phyloP scores from a whole-genome alignment of 2,888 invertebrate species.

The Dynastes maya region DNA sequence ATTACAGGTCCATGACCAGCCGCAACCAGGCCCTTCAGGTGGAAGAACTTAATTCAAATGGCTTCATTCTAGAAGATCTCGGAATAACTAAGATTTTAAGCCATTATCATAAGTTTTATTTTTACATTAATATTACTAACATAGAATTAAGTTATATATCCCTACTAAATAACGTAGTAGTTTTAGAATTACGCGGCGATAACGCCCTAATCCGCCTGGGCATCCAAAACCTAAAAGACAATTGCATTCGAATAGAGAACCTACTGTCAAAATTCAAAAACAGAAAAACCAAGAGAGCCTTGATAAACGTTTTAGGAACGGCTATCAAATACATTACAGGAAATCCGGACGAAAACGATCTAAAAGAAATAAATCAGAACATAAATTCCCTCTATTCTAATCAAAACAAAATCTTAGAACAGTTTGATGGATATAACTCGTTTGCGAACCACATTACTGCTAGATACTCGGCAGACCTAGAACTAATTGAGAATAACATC shows the following conservation, averaged over 20 bases:
- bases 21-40: constrained; percentile 54
- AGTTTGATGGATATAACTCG: constrained; percentile 50
- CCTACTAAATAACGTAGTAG: constrained; percentile 49
- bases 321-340: constrained; percentile 52
- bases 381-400: constrained; percentile 48
- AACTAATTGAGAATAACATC: constrained; percentile 37
- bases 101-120: constrained; percentile 57
- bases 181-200: constrained; percentile 49
- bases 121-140: constrained; percentile 55
- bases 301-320: constrained; percentile 50
- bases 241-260: constrained; percentile 54
- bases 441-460: constrained; percentile 54
- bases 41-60: constrained; percentile 51
- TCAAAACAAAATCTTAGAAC: constrained; percentile 49
- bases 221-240: constrained; percentile 45
- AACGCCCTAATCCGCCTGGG: neutral
- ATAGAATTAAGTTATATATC: constrained; percentile 52
- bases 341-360: constrained; percentile 52
- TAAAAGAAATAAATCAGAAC: constrained; percentile 51
- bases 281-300: constrained; percentile 37
- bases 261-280: constrained; percentile 53
- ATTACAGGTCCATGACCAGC: constrained; percentile 53
- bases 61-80: constrained; percentile 54
- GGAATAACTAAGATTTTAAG: constrained; percentile 50
- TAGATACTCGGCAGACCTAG: constrained; percentile 48